phyloP scores from a whole-genome alignment of 2,797 vertebrate species.

The Megaceryle alcyon region DNA sequence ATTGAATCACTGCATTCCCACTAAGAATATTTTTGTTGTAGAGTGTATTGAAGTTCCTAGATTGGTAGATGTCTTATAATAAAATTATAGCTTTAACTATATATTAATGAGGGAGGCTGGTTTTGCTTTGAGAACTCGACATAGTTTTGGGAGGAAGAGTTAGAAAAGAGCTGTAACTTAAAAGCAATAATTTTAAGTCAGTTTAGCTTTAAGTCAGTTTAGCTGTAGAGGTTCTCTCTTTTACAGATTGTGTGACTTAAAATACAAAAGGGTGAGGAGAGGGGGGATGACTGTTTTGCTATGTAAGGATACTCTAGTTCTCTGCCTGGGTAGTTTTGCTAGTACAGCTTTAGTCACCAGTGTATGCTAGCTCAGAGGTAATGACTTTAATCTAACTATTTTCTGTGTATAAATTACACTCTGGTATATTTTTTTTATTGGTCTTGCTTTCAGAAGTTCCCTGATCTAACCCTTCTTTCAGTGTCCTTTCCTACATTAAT shows the following conservation, averaged over 20 bases:
- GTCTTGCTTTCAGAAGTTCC: background rate
- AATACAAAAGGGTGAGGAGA: accelerated
- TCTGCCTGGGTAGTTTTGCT: background rate
- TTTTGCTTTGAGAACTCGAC: background rate
- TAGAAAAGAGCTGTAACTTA: background rate
- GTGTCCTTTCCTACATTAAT: background rate
- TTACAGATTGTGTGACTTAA: background rate
- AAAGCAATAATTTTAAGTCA: background rate
- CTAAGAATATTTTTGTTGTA: background rate
- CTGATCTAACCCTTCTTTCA: background rate
- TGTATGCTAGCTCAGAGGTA: background rate
- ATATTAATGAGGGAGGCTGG: background rate
- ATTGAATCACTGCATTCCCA: background rate
- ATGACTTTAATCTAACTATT: background rate
- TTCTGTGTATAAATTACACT: background rate
- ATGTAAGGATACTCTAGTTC: accelerated
- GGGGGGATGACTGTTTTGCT: background rate
- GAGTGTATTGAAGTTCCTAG: background rate
- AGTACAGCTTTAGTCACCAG: background rate
- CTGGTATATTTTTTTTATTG: background rate
- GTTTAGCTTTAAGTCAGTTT: background rate
- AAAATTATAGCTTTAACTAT: background rate
- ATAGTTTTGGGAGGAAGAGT: background rate
- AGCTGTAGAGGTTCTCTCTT: background rate
- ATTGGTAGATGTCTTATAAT: background rate